A percentile compares a stretch with the other conserved stretches of the same genome.
Conservation (phyloP, 2,888 invertebrate genomes). For the Drosophila basisetae region DNA sequence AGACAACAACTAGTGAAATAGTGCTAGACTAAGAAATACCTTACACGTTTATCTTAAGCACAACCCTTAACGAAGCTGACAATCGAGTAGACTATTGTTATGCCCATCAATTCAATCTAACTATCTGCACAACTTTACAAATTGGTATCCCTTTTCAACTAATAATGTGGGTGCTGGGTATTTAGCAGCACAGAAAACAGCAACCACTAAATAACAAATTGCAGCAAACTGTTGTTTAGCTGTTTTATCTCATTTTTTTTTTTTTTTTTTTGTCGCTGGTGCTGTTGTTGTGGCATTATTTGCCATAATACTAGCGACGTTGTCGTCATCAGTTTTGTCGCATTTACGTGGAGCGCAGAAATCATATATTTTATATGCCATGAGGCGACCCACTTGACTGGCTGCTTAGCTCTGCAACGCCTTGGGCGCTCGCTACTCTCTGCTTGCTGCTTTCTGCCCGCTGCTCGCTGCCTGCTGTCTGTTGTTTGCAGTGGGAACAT, state of each 20-base stretch:
- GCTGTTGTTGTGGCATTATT: slow-evolving; percentile 61
- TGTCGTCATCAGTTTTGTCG: slow-evolving; percentile 75
- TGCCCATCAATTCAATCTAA: not conserved
- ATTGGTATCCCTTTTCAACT: not conserved
- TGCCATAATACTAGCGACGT: slow-evolving; percentile 67
- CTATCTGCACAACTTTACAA: not conserved
- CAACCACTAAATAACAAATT: slow-evolving; percentile 45
- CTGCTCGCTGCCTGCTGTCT: slow-evolving; percentile 20
- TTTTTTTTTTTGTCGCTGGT: slow-evolving; percentile 27
- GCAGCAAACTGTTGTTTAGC: slow-evolving; percentile 63
- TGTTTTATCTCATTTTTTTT: slow-evolving; percentile 32
- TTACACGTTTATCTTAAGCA: not conserved
- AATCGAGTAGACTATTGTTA: not conserved
- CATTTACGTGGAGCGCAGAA: slow-evolving; percentile 61
- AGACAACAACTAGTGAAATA: slow-evolving; percentile 26
- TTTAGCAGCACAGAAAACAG: slow-evolving; percentile 5
- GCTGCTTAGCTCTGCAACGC: slow-evolving; percentile 19
- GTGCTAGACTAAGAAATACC: slow-evolving; percentile 8
- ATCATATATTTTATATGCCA: slow-evolving; percentile 65
- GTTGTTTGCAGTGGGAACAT: slow-evolving; percentile 53
- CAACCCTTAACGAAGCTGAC: not conserved
- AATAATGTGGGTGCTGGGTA: not conserved
- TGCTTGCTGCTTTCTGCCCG: slow-evolving; percentile 33
- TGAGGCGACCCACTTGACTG: slow-evolving; percentile 27
- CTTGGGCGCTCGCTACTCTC: slow-evolving; percentile 10